phyloP scores from a whole-genome alignment of 2,797 vertebrate genomes.

The Enteromius trimaculatus region DNA sequence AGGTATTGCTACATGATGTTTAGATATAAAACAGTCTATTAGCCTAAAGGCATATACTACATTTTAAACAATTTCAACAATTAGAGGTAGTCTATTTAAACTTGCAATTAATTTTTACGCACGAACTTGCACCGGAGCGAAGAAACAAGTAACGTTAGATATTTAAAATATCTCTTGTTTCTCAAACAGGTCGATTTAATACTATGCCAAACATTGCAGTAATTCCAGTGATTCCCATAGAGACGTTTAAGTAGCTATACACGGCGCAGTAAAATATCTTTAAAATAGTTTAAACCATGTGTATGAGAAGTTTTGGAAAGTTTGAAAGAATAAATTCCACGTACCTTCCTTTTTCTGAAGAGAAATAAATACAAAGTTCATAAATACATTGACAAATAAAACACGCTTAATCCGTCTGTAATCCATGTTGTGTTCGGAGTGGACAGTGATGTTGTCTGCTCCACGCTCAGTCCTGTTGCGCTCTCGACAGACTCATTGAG shows the following conservation, averaged over 20 bases:
- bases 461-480: constrained; percentile 57
- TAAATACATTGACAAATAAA: constrained; percentile 76
- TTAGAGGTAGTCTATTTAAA: background rate
- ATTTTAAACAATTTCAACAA: background rate
- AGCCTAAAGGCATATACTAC: background rate
- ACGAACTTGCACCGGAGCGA: background rate
- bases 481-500: constrained; percentile 76
- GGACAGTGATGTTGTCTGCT: constrained; percentile 60
- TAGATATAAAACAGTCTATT: background rate
- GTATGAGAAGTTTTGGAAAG: background rate
- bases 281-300: constrained; percentile 2
- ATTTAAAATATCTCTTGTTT: background rate
- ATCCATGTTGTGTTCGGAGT: constrained; percentile 73
- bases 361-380: constrained; percentile 76
- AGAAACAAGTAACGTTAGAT: background rate
- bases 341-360: constrained; percentile 81
- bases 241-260: background rate
- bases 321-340: constrained; percentile 38
- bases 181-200: background rate
- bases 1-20: background rate
- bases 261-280: background rate
- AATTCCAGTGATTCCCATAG: background rate
- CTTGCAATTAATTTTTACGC: background rate
- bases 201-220: background rate
- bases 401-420: constrained; percentile 70